Percentiles rank a stretch among this genome's conserved stretches.
Evolutionary conservation across 1,140 invertebrate species (phyloP).

Genomic region (Druon quercuslanigerum): DNA sequence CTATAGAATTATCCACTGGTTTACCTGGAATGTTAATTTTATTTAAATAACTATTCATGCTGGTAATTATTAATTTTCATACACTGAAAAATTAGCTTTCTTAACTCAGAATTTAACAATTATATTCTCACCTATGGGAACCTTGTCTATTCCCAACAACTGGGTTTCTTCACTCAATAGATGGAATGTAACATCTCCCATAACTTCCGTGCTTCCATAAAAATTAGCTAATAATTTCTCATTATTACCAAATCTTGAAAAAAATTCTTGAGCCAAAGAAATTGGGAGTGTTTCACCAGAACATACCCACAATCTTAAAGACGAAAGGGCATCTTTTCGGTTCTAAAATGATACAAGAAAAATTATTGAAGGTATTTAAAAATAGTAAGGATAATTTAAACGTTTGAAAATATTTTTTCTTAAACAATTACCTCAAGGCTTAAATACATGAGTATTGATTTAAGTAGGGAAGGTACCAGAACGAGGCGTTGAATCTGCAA

Average conservation of each 20-base stretch:
- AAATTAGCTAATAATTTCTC: slow-evolving; percentile 86
- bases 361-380: background rate
- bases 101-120: background rate
- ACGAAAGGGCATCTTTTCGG: slow-evolving; percentile 70
- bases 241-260: slow-evolving; percentile 79
- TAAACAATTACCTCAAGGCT: slow-evolving; percentile 60
- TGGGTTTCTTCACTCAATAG: slow-evolving; percentile 75
- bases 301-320: slow-evolving; percentile 86
- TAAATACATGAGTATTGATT: slow-evolving; percentile 85
- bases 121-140: slow-evolving; percentile 84
- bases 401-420: background rate
- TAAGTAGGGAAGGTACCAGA: slow-evolving; percentile 88
- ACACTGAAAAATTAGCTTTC: too few species aligned
- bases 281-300: slow-evolving; percentile 86
- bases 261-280: slow-evolving; percentile 83
- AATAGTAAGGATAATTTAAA: background rate
- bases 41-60: too few species aligned
- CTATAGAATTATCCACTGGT: slow-evolving; percentile 85
- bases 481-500: slow-evolving; percentile 84
- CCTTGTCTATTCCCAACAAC: slow-evolving; percentile 79
- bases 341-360: slow-evolving; percentile 55
- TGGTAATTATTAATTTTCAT: too few species aligned
- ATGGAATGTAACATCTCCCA: slow-evolving; percentile 87
- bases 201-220: slow-evolving; percentile 92
- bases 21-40: slow-evolving; percentile 71